Evolutionary conservation across 2,113 vertebrate species (phyloP).

Genomic region (Scatophagus argus): DNA sequence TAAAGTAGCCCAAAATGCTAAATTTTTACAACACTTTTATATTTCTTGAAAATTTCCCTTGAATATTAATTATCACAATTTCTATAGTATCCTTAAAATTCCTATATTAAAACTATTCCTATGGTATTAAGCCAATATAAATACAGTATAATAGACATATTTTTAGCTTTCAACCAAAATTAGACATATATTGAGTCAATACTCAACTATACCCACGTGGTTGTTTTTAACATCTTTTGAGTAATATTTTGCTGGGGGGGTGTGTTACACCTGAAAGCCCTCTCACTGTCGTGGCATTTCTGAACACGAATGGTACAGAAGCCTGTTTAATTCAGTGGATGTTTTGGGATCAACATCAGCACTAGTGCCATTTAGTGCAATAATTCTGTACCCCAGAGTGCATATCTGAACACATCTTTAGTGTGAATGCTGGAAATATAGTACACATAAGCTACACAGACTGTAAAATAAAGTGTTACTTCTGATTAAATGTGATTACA

Average conservation of each 20-base stretch:
- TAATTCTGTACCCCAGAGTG: constrained; percentile 26
- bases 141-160: constrained; percentile 1
- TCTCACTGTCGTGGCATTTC: constrained; percentile 34
- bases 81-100: background rate
- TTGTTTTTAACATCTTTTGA: background rate
- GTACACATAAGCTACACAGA: constrained; percentile 54
- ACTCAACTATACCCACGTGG: background rate
- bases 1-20: background rate
- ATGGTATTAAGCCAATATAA: constrained; percentile 13
- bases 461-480: constrained; percentile 76
- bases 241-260: constrained; percentile 12
- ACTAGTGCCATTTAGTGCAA: constrained; percentile 12
- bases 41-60: background rate
- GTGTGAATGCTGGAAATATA: constrained; percentile 34
- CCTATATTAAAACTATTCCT: too few species aligned
- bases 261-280: constrained; percentile 33
- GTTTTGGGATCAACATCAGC: constrained; percentile 12
- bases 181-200: background rate
- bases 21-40: constrained; percentile 9
- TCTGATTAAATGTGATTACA: constrained; percentile 56
- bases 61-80: constrained; percentile 1
- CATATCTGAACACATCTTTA: constrained; percentile 25
- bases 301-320: constrained; percentile 8
- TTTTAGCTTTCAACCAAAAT: constrained; percentile 38
- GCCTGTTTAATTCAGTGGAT: constrained; percentile 10